Evolutionary conservation across 1,140 invertebrate species (phyloP).

Genomic region (Anastrepha obliqua): DNA sequence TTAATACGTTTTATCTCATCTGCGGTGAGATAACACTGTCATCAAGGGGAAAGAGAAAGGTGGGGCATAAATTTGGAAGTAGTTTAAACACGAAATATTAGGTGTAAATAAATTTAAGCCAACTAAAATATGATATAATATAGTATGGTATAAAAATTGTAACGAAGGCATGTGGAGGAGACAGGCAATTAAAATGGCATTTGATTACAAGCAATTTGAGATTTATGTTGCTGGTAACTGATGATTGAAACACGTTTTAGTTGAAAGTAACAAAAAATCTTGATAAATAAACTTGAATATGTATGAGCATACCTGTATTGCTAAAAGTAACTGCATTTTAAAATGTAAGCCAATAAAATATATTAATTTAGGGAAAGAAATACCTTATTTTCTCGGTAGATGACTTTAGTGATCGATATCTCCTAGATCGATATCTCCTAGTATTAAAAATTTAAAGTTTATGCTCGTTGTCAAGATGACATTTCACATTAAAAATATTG

Average conservation of each 20-base stretch:
- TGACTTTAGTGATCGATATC: too few relatives aligned
- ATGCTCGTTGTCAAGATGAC: too few relatives aligned
- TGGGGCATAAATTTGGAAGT: background rate
- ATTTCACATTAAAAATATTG: too few relatives aligned
- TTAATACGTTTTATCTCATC: background rate
- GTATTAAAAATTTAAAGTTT: too few relatives aligned
- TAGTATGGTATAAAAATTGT: constrained; percentile 7
- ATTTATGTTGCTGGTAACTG: background rate
- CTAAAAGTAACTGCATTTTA: background rate
- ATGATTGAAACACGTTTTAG: background rate
- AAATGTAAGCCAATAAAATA: too few relatives aligned
- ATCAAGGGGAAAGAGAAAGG: too few relatives aligned
- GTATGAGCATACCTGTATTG: too few relatives aligned
- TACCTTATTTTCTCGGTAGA: too few relatives aligned
- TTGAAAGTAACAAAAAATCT: too few relatives aligned
- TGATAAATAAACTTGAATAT: background rate
- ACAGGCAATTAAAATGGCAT: background rate
- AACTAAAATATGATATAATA: background rate
- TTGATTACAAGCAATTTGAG: constrained; percentile 12
- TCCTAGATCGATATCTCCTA: too few relatives aligned
- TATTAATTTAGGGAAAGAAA: too few relatives aligned
- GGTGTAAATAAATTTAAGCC: background rate
- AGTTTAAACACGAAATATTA: background rate
- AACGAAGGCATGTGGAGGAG: background rate
- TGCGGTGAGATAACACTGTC: background rate